Base-by-base conservation (phyloP, 2,113 vertebrate species). In the Australoheros scitulus region DNA sequence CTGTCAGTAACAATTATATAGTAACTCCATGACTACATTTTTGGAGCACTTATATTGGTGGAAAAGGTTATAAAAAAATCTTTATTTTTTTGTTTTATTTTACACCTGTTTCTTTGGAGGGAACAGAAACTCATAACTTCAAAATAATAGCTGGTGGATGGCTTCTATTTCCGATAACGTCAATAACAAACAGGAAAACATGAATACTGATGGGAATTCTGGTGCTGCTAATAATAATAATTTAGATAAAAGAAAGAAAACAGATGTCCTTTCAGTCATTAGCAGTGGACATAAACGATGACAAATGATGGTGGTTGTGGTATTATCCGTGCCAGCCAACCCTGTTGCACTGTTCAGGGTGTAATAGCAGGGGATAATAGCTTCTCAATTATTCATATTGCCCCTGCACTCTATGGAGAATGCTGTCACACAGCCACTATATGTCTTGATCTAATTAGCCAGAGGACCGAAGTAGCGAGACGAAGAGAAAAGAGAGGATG, bases 401-500 rank as follows among this genome's bases (percentile, higher is more conserved):
- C 83, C 87, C 81, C 86, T 78, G 34, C 64, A 59, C 83, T 91
- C 92, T 87, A 52, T 74, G 79, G 92, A 92, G 93, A 88, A 89
- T 90, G 85, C 91, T 92, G 91, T 92, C 90, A 87, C 90, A 83
- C 81, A 68, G 82, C 38, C 86, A 26, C 90, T 81, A 94, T 92
- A 92, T 86, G 87, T 94, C 93, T 92, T 92, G 89, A 94, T 94
- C 92, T 91, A 94, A 93, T 94, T 93, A 93, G 89, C 85, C 41
- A 14, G 50, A 88, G 86, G 74, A 83, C 32, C 77, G 72, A 81
- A 0, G 34, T 60, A 83, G 79, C 2, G 6, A 59, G 58, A 77
- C 79, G 56, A 77, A 79, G 56, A 77, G 64, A 34, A 15, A 60
- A 20, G 32, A 60, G 32, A 20, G 61, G 24, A 87, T 63, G 56